phyloP scores from a whole-genome alignment of 2,113 vertebrate species.

The Cebidichthys violaceus region DNA sequence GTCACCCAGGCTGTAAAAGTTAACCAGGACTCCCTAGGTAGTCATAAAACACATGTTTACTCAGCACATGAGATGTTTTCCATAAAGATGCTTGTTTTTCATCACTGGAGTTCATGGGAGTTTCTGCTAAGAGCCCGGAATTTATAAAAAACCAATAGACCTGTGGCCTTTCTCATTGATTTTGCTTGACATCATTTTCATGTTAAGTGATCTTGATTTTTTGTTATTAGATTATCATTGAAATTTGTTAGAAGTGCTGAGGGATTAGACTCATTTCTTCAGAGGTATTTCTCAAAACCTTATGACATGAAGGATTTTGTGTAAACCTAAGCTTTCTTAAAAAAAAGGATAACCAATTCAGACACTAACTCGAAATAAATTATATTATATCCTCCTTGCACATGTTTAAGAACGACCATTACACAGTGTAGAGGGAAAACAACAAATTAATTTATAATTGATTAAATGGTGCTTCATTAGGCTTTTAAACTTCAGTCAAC shows the following conservation, averaged over 20 bases:
- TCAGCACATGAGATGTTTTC: background rate
- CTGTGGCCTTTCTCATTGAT: background rate
- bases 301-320: background rate
- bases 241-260: background rate
- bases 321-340: background rate
- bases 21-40: constrained; percentile 15
- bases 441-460: background rate
- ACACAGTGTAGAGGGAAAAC: background rate
- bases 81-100: too few relatives aligned
- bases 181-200: background rate
- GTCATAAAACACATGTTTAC: background rate
- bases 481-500: background rate
- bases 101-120: background rate
- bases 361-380: background rate
- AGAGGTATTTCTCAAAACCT: background rate
- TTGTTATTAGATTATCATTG: background rate
- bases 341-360: background rate
- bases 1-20: constrained; percentile 6
- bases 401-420: background rate
- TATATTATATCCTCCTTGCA: background rate
- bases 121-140: background rate
- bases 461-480: background rate
- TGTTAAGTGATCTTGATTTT: background rate
- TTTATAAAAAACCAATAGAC: background rate
- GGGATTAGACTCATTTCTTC: background rate